Evolutionary conservation across 2,113 vertebrate genomes (phyloP), one percentile per base, ranked within the genome.

Genomic region (Smithornis capensis): DNA sequence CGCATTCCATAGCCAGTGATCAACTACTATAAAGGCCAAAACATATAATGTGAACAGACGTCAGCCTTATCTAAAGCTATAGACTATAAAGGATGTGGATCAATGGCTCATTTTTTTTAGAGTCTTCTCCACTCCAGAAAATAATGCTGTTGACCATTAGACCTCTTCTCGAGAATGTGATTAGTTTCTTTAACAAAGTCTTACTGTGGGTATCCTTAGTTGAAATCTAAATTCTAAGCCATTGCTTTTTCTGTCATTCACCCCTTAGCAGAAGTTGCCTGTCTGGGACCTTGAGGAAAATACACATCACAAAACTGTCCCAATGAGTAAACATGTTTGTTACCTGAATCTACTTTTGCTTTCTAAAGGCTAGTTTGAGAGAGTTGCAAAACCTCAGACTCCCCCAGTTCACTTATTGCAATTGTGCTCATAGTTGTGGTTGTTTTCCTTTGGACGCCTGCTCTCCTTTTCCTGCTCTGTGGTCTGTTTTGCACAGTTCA

Each of bases 291-390:
- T 78, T 56, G 70, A 83, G 89, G 65, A 96, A 95, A 94, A 94
- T 33, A 71, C 38, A 37, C 69, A 63, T 83, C 86, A 84, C 56
- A 63, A 90, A 89, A 89, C 33, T 21, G 65, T 60, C 68, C 42
- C 60, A 81, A 37, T 0, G 3, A 92, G 86, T 95, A 97, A 97
- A 97, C 92, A 97, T 93, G 94, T 97, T 96, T 93, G 89, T 89
- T 83, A 96, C 76, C 68, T 69, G 89, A 81, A 92, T 67, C 91
- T 67, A 67, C 91, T 93, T 92, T 74, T 97, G 73, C 89, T 89
- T 95, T 96, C 86, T 83, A 71, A 93, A 96, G 49, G 83, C 52
- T 74, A 74, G 59, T 92, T 88, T 93, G 76, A 90, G 88, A 88
- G 71, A 88, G 55, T 37, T 5, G 3, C 68, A 89, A 96, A 96